phyloP scores from a whole-genome alignment of 2,797 vertebrate species.

The Sebastolobus altivelis region DNA sequence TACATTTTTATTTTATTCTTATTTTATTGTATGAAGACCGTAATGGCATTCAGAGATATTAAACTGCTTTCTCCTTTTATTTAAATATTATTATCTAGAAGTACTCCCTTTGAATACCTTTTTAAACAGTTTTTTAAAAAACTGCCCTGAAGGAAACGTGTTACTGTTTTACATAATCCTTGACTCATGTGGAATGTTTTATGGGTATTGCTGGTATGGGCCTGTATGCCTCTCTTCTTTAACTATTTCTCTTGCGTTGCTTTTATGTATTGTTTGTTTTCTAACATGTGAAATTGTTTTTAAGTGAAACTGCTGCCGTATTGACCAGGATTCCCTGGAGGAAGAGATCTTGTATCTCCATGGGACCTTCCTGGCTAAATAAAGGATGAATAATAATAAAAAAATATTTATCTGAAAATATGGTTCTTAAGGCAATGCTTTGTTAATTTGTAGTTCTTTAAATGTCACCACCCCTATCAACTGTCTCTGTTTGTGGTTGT shows the following conservation, averaged over 20 bases:
- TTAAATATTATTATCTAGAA: too few species aligned
- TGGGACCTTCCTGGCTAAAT: background rate
- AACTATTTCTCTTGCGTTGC: background rate
- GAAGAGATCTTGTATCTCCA: background rate
- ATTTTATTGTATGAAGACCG: too few species aligned
- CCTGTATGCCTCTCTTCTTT: background rate
- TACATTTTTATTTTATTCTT: too few species aligned
- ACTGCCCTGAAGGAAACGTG: background rate
- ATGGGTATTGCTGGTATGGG: background rate
- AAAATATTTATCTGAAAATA: background rate
- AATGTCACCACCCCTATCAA: background rate
- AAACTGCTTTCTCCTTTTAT: background rate
- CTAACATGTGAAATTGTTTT: background rate
- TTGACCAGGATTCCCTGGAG: background rate
- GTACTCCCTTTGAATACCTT: background rate
- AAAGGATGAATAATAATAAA: background rate
- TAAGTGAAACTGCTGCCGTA: background rate
- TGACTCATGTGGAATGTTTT: background rate
- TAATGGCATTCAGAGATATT: background rate
- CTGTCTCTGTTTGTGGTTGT: background rate
- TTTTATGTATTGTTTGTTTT: background rate
- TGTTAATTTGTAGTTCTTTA: background rate
- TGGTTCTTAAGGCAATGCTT: conserved; percentile 16
- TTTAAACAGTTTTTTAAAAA: background rate
- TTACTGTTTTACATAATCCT: background rate